phyloP scores from a whole-genome alignment of 2,888 invertebrate species.

The Torymus texanus region DNA sequence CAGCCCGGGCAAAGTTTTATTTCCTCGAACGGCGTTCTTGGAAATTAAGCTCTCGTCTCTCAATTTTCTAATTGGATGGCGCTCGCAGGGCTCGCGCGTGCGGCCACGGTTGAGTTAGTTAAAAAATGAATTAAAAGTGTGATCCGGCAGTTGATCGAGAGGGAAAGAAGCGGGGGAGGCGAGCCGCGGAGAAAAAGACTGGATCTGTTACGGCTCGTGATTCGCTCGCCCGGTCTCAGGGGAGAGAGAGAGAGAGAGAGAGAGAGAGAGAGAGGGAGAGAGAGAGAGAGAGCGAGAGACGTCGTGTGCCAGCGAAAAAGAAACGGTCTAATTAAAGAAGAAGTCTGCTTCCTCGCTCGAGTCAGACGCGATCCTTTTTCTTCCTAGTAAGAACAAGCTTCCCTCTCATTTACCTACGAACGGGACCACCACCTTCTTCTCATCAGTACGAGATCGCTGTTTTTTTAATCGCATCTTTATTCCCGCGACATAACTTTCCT shows the following conservation, averaged over 20 bases:
- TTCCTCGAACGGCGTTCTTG: conserved; percentile 25
- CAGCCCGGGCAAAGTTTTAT: conserved; percentile 36
- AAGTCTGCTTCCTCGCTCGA: conserved; percentile 62
- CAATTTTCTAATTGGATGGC: conserved; percentile 60
- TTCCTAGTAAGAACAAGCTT: conserved; percentile 40
- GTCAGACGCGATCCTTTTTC: conserved; percentile 36
- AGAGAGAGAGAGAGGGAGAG: conserved; percentile 45
- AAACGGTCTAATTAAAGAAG: conserved; percentile 74
- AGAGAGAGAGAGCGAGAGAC: conserved; percentile 44
- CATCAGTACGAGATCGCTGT: conserved; percentile 32
- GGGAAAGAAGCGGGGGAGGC: conserved; percentile 50
- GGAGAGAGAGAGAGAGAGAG: conserved; percentile 57
- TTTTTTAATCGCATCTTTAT: conserved; percentile 20
- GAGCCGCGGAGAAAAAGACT: conserved; percentile 58
- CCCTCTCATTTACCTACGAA: conserved; percentile 50
- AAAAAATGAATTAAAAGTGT: conserved; percentile 68
- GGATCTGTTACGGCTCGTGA: conserved; percentile 70
- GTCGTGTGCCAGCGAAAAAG: conserved; percentile 64
- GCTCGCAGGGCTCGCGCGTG: not conserved
- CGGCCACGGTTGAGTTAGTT: conserved; percentile 65
- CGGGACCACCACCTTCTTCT: conserved; percentile 32
- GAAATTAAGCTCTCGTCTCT: conserved; percentile 49
- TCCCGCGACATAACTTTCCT: conserved; percentile 56
- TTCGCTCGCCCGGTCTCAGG: conserved; percentile 68
- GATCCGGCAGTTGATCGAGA: conserved; percentile 71